Evolutionary conservation across 2,888 invertebrate species (phyloP), one percentile per base, ranked within the genome.

Genomic region (Vannuccia rotundouncinata): DNA sequence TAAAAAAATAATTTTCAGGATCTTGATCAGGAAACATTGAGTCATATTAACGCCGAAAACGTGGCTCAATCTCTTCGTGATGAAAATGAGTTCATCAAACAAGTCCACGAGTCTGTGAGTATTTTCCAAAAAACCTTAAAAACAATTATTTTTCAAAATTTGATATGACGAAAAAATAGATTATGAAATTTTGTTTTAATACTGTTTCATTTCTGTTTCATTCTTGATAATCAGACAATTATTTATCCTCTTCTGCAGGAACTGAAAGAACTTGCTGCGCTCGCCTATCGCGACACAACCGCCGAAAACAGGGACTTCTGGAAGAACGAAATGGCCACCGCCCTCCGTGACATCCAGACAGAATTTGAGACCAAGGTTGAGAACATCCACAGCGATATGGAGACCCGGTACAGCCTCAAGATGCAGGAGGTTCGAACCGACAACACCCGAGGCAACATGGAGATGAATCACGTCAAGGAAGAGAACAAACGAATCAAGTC

Each of bases 241-340:
- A n/a, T n/a, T n/a, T n/a, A n/a, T n/a, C n/a, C n/a, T n/a, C n/a
- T n/a, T n/a, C n/a, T n/a, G n/a, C 81, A 88, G 87, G 89, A 89
- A 84, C 84, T 90, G 83, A 89, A 89, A 84, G 89, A 89, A 80
- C 85, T 90, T 74, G 88, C 89, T 73, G 88, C 89, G 28, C 85
- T 89, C 81, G 89, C 89, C 17, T 88, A 89, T 84, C 85, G 89
- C 66, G 90, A 90, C 84, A 89, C 89, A 0, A 89, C 89, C 0
- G 86, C 87, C 60, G 90, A 90, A 84, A 89, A 90, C 86, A 85
- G 89, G 30, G 89, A 90, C 83, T 90, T 88, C 88, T 90, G 90
- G 89, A 89, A 89, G 85, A 89, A 88, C 84, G 90, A 90, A 83
- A 84, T 90, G 81, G 86, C 88, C 1, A 86, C 87, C 81, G 89